Base-by-base conservation (phyloP, 2,797 vertebrate species). In the Arvicola amphibius region DNA sequence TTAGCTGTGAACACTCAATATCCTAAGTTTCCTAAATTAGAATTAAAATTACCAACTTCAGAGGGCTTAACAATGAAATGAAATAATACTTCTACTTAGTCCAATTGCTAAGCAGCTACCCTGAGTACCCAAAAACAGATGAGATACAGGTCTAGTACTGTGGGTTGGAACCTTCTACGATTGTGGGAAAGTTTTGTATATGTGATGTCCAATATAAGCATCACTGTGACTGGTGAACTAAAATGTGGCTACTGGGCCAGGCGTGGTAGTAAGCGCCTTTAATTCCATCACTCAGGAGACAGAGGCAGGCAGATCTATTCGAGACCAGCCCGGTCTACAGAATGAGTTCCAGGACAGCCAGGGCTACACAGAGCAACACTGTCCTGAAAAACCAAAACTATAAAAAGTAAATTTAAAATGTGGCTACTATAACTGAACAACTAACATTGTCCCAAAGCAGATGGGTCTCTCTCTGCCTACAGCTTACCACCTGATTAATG, bases 21-120 rank as follows among this genome's bases (percentile, higher is more conserved):
- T 89, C 89, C 61, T 92, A 51, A 74, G 14, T 86, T 40, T 71
- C 78, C 85, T 88, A 96, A 83, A 63, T 77, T 40, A 80, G n/a
- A 90, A 59, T 88, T 40, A 67, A 91, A 69, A 59, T n/a, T 29
- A 21, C n/a, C 11, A 53, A 6, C 43, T 71, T 94, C 13, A 56
- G 17, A 88, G 69, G 21, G 0, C 51, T 56, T 63, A 51, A 84
- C 21, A 63, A 34, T 84, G 37, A 48, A 83, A 2, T 53, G 32
- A 76, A 90, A 46, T 34, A n/a, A 2, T 19, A 2, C n/a, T 93
- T 69, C 71, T 53, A 2, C 48, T 69, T 86, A 51, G 32, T 46
- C 16, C 21, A 51, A 5, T 56, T 71, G 23, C 69, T 77, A 1
- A 71, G 65, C 43, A 59, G 1, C 34, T 37, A 14, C n/a, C 40